Evolutionary conservation across 2,888 invertebrate genomes (phyloP), one percentile per base, ranked within the genome.

Genomic region (Anoncus sp.): DNA sequence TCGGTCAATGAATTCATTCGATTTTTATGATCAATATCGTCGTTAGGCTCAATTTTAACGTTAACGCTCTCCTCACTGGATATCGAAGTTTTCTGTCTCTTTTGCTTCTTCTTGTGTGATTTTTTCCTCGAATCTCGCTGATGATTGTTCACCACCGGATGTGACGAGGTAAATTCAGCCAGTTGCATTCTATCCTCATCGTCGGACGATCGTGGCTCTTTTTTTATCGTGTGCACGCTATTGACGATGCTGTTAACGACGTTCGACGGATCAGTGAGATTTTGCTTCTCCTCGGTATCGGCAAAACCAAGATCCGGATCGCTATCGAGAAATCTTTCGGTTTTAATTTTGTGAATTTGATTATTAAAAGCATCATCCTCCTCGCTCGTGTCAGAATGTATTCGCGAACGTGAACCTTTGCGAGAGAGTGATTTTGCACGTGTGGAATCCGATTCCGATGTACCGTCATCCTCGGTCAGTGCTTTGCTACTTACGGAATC

Each of bases 61-160:
- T 57, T 69, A 2, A 82, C 71, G 27, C 81, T 62, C 9, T 90
- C 89, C 35, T 90, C 90, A 74, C 84, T 89, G 1, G 94, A 94
- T 73, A 93, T 92, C 9, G 94, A 93, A 81, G 93, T 94, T 88
- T 96, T 97, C 82, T 95, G 95, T 31, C 95, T 95, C 90, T 95
- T 96, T 88, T 96, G 96, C 87, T 96, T 97, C 92, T 96, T 97
- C 90, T 96, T 97, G 87, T 97, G 97, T 0, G 92, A 91, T 87
- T 96, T 97, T 88, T 95, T 96, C 10, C 96, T 93, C 57, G 93
- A 85, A 53, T 91, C 91, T 24, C 91, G 84, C 27, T 90, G 90
- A 67, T 91, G 90, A 79, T 91, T 90, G 67, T 90, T 91, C 0
- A 85, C 76, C 1, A 84, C 81, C 3, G 87, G 82, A 31, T 87